Percentiles rank a stretch among this genome's conserved stretches.
These are phyloP conservation scores for Thrips palmi DNA, from an alignment of 1,140 invertebrate genomes.

Conservation along the genomic window DNA sequence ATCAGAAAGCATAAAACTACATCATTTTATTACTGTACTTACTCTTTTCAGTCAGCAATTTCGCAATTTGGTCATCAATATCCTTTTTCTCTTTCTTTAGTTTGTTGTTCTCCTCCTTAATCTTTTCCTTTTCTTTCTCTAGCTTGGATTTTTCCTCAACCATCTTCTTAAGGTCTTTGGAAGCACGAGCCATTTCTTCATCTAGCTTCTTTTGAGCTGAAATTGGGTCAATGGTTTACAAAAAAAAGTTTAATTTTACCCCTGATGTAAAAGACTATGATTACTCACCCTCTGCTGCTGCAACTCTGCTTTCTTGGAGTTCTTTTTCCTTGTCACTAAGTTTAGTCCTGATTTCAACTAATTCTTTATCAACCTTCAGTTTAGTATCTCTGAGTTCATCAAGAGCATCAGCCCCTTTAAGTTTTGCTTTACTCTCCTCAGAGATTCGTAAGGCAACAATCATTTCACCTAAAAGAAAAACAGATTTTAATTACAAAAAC, in stretches of 20 bases:
- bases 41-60: slow-evolving; percentile 25
- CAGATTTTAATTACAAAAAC: slow-evolving; percentile 11
- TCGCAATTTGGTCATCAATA: slow-evolving; percentile 26
- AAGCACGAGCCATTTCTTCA: not conserved
- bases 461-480: slow-evolving; percentile 35
- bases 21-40: slow-evolving; percentile 6
- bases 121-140: slow-evolving; percentile 15
- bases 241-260: not conserved
- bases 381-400: slow-evolving; percentile 11
- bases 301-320: slow-evolving; percentile 12
- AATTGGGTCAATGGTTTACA: slow-evolving; percentile 2
- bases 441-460: slow-evolving; percentile 37
- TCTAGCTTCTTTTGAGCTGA: slow-evolving; percentile 3
- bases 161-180: slow-evolving; percentile 6
- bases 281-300: slow-evolving; percentile 15
- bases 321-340: slow-evolving; percentile 10
- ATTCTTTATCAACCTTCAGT: slow-evolving; percentile 11
- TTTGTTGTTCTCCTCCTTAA: slow-evolving; percentile 20
- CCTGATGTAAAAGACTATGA: not conserved
- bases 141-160: slow-evolving; percentile 9
- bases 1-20: not conserved
- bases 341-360: slow-evolving; percentile 10
- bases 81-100: slow-evolving; percentile 24
- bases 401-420: slow-evolving; percentile 14
- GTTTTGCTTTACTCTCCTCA: slow-evolving; percentile 20